These are phyloP conservation scores for Watsonalla binaria DNA, from an alignment of 2,888 invertebrate species.

Conservation along the genomic window DNA sequence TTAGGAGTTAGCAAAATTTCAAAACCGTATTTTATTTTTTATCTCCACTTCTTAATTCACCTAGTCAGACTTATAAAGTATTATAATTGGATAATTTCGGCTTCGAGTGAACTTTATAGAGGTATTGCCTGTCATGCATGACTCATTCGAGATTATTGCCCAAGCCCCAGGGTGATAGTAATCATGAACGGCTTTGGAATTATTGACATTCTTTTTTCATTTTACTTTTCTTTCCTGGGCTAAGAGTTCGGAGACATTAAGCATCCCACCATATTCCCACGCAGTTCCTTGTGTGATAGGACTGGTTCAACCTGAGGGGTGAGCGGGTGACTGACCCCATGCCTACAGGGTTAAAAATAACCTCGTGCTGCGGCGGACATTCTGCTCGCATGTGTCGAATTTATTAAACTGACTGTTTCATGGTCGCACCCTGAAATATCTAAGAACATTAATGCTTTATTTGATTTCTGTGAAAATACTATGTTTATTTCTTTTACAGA, in stretches of 20 bases:
- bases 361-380: conserved; percentile 67
- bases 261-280: conserved; percentile 67
- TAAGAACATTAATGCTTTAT: conserved; percentile 34
- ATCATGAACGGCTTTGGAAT: conserved; percentile 21
- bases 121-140: no score
- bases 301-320: conserved; percentile 72
- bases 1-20: no score
- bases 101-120: no score
- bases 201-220: conserved; percentile 35
- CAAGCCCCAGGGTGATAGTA: background rate
- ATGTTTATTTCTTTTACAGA: background rate
- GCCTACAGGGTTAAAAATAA: conserved; percentile 76
- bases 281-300: conserved; percentile 73
- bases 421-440: conserved; percentile 69
- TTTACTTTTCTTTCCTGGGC: no score
- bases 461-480: background rate
- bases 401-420: conserved; percentile 77
- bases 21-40: no score
- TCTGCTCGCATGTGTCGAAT: conserved; percentile 78
- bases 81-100: no score
- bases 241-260: conserved; percentile 9
- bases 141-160: no score
- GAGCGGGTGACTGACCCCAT: conserved; percentile 74
- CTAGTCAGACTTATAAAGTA: no score
- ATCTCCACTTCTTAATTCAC: no score